Conservation (phyloP, 1,140 invertebrate genomes). For the Orius insidiosus region DNA sequence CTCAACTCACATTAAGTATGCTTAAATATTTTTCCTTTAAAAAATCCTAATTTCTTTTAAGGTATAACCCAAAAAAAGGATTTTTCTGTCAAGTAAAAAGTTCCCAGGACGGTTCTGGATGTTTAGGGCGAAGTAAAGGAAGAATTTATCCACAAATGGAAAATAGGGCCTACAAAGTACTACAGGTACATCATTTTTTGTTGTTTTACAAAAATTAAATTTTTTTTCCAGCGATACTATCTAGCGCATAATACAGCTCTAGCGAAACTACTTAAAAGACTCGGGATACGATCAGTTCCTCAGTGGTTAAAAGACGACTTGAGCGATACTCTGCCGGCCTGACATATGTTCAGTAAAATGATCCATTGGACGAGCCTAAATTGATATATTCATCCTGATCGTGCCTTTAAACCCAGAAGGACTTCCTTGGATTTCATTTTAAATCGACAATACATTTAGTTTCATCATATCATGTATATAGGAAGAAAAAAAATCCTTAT, state of each 20-base stretch:
- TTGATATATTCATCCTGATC: neutral
- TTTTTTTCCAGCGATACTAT: slow-evolving; percentile 54
- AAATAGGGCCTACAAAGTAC: slow-evolving; percentile 61
- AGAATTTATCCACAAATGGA: slow-evolving; percentile 86
- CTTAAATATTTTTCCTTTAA: neutral
- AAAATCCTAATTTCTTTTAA: slow-evolving; percentile 27
- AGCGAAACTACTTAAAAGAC: slow-evolving; percentile 74
- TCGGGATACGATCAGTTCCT: slow-evolving; percentile 64
- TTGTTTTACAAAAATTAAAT: slow-evolving; percentile 5
- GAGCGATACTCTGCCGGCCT: slow-evolving; percentile 31
- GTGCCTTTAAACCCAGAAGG: too few species aligned
- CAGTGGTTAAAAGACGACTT: slow-evolving; percentile 88
- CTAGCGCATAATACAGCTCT: slow-evolving; percentile 82
- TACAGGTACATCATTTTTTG: slow-evolving; percentile 40
- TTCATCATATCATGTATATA: too few species aligned
- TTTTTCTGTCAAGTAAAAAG: slow-evolving; percentile 90
- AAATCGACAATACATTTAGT: too few species aligned
- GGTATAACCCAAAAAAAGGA: slow-evolving; percentile 86
- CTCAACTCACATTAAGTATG: slow-evolving; percentile 61
- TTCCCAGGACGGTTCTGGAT: slow-evolving; percentile 69
- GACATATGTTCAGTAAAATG: slow-evolving; percentile 10
- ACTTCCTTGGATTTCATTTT: too few species aligned
- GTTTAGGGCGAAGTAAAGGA: slow-evolving; percentile 91
- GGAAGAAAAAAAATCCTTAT: neutral
- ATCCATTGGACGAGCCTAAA: slow-evolving; percentile 3